A percentile compares a stretch with the other conserved stretches of the same genome.
Conservation (phyloP, 2,797 vertebrate genomes). For the Eleutherodactylus coqui region DNA sequence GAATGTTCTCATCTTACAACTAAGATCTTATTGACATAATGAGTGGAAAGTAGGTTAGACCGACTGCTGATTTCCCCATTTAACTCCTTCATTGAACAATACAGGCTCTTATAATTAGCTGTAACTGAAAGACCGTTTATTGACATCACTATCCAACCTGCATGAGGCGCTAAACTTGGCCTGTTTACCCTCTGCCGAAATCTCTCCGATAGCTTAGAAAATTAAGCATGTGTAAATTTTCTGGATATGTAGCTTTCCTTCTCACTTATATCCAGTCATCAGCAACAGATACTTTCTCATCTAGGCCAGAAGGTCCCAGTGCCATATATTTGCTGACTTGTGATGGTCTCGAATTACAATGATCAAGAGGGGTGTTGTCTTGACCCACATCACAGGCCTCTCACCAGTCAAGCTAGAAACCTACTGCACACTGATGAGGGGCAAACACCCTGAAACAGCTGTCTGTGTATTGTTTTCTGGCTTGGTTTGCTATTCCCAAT, state of each 20-base stretch:
- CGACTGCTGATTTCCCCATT: slow-evolving; percentile 4
- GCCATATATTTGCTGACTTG: not conserved
- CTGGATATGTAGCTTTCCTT: not conserved
- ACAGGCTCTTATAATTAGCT: not conserved
- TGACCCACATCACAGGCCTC: too few relatives aligned
- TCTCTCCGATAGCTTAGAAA: not conserved
- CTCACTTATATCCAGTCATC: not conserved
- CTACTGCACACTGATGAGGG: too few relatives aligned
- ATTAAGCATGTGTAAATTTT: not conserved
- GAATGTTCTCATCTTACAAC: slow-evolving; percentile 16
- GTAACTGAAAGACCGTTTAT: not conserved
- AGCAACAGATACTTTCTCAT: not conserved
- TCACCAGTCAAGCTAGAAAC: too few relatives aligned
- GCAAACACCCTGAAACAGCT: too few relatives aligned
- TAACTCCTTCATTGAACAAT: slow-evolving; percentile 15
- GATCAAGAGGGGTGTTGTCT: too few relatives aligned
- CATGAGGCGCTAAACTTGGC: not conserved
- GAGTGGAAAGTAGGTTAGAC: slow-evolving; percentile 34
- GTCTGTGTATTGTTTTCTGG: too few relatives aligned
- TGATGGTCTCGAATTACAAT: not conserved
- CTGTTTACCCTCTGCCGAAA: not conserved
- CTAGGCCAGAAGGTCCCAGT: not conserved
- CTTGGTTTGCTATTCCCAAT: too few relatives aligned
- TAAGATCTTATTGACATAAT: slow-evolving; percentile 27
- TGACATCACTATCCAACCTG: not conserved